Percentiles rank a stretch among this genome's conserved stretches.
phyloP scores from a whole-genome alignment of 2,888 invertebrate species.

The Hydriomena furcata region DNA sequence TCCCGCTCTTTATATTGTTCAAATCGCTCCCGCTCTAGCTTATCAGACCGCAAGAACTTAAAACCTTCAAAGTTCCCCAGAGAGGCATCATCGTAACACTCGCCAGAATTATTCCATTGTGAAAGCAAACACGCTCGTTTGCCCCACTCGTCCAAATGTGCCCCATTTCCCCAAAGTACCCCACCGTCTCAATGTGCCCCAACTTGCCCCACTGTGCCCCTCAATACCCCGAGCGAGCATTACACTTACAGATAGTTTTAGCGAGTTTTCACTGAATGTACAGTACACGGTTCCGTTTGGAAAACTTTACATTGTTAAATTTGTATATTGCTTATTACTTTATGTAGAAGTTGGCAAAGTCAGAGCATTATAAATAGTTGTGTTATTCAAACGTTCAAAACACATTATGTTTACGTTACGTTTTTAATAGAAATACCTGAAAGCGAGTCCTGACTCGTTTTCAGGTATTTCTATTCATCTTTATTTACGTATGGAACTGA shows the following conservation, averaged over 20 bases:
- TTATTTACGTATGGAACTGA: too few species aligned
- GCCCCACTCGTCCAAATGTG: constrained; percentile 21
- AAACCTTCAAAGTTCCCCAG: constrained; percentile 31
- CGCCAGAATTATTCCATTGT: constrained; percentile 52
- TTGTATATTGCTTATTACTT: background rate
- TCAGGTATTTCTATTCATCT: too few species aligned
- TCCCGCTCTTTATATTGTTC: background rate
- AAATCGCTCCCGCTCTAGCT: constrained; percentile 4
- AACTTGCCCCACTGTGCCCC: background rate
- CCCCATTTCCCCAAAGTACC: constrained; percentile 1
- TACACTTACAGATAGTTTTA: constrained; percentile 5
- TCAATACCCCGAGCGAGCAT: constrained; percentile 5
- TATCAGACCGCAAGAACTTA: background rate
- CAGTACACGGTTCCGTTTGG: constrained; percentile 5
- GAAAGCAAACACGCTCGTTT: constrained; percentile 40
- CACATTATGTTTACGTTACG: too few species aligned
- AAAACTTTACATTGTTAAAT: background rate
- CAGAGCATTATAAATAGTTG: background rate
- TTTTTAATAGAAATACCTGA: too few species aligned
- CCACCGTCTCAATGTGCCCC: background rate
- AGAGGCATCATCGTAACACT: constrained; percentile 53
- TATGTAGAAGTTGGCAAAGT: background rate
- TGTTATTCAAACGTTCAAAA: too few species aligned
- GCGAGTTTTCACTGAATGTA: constrained; percentile 1
- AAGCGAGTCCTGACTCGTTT: too few species aligned